Evolutionary conservation across 2,113 vertebrate species (phyloP).

Genomic region (Ornithorhynchus anatinus): DNA sequence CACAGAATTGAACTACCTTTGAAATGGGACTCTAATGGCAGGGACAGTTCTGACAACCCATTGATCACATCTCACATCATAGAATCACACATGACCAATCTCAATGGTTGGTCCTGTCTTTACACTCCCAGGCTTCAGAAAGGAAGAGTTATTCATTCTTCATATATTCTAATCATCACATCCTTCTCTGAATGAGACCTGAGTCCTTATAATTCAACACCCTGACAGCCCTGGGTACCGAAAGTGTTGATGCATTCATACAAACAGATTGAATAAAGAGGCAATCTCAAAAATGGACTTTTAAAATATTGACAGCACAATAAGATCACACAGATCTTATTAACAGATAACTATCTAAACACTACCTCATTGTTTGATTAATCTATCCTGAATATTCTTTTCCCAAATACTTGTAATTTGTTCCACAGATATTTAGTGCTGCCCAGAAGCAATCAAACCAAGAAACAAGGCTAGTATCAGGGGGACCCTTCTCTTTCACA

Average conservation of each 20-base stretch:
- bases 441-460: constrained; percentile 20
- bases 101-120: too few species aligned
- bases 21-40: too few species aligned
- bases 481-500: too few species aligned
- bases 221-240: background rate
- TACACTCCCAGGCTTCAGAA: too few species aligned
- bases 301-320: background rate
- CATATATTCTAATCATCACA: background rate
- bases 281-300: background rate
- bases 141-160: background rate
- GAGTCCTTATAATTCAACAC: background rate
- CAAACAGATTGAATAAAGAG: background rate
- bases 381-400: background rate
- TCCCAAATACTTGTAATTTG: constrained; percentile 1
- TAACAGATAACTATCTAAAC: background rate
- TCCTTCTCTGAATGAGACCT: background rate
- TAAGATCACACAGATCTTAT: background rate
- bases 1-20: too few species aligned
- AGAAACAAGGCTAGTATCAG: background rate
- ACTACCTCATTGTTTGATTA: background rate
- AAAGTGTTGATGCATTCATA: background rate
- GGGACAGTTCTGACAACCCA: too few species aligned
- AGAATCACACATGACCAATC: too few species aligned
- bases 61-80: too few species aligned
- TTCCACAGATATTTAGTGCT: constrained; percentile 11